Evolutionary conservation across 1,140 invertebrate genomes (phyloP).

Genomic region (Polypedilum vanderplanki): DNA sequence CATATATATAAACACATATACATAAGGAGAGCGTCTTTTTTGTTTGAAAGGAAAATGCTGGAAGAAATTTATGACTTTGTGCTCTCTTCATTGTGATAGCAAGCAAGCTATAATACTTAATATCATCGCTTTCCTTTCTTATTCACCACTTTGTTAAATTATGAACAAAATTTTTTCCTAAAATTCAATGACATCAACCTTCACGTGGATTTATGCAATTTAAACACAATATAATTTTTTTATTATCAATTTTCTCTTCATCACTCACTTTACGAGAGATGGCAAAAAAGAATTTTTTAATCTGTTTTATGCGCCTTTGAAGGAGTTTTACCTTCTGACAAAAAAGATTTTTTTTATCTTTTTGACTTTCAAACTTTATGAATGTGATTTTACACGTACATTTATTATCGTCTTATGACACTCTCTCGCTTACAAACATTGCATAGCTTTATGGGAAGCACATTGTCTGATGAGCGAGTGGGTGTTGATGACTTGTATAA

Average conservation of each 20-base stretch:
- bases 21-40: not conserved
- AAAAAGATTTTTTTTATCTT: not conserved
- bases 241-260: not conserved
- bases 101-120: not conserved
- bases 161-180: not conserved
- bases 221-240: not conserved
- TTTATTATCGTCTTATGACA: conserved; percentile 27
- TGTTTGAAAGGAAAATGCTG: not conserved
- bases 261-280: not conserved
- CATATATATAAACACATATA: not conserved
- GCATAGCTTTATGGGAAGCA: not conserved
- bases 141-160: conserved; percentile 7
- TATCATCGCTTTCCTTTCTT: not conserved
- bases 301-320: not conserved
- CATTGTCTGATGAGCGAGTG: not conserved
- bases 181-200: not conserved
- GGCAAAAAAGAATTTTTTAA: not conserved
- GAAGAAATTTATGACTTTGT: conserved; percentile 19
- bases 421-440: not conserved
- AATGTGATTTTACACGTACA: conserved; percentile 40
- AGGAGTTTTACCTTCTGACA: not conserved
- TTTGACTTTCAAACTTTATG: conserved; percentile 1
- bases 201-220: not conserved
- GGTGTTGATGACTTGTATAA: conserved; percentile 10
- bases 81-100: conserved; percentile 8